phyloP scores from a whole-genome alignment of 1,140 invertebrate genomes.

The Marisa cornuarietis region DNA sequence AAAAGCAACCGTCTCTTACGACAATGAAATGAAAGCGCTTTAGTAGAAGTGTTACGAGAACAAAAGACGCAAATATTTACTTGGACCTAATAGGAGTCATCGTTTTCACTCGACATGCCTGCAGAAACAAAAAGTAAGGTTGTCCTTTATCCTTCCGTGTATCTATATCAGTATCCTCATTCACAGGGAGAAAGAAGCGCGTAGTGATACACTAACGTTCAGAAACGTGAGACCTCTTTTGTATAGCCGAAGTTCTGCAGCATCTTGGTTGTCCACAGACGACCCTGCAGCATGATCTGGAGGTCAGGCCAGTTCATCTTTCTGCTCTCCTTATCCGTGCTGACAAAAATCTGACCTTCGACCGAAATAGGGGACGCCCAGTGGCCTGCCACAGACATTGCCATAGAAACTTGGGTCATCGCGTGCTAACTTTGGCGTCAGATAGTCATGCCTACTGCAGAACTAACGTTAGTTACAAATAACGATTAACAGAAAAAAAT shows the following conservation, averaged over 20 bases:
- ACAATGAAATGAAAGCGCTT: too few relatives aligned
- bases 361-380: slow-evolving; percentile 29
- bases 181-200: too few relatives aligned
- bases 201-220: too few relatives aligned
- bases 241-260: slow-evolving; percentile 29
- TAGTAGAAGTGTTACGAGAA: too few relatives aligned
- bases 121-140: too few relatives aligned
- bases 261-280: slow-evolving; percentile 28
- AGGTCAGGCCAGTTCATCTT: slow-evolving; percentile 24
- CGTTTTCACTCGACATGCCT: too few relatives aligned
- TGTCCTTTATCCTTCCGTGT: too few relatives aligned
- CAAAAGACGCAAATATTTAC: too few relatives aligned
- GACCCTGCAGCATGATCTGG: slow-evolving; percentile 33
- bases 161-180: too few relatives aligned
- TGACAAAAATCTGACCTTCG: slow-evolving; percentile 32
- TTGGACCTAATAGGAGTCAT: too few relatives aligned
- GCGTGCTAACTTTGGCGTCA: background rate
- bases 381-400: background rate
- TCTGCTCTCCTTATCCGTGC: slow-evolving; percentile 25
- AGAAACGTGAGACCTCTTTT: slow-evolving; percentile 17
- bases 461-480: background rate
- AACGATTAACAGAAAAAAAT: background rate
- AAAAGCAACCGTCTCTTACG: too few relatives aligned
- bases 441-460: background rate
- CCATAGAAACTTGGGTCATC: background rate